These are phyloP conservation scores for Chaitophorus viminalis DNA, from an alignment of 2,888 invertebrate species.

Conservation along the genomic window DNA sequence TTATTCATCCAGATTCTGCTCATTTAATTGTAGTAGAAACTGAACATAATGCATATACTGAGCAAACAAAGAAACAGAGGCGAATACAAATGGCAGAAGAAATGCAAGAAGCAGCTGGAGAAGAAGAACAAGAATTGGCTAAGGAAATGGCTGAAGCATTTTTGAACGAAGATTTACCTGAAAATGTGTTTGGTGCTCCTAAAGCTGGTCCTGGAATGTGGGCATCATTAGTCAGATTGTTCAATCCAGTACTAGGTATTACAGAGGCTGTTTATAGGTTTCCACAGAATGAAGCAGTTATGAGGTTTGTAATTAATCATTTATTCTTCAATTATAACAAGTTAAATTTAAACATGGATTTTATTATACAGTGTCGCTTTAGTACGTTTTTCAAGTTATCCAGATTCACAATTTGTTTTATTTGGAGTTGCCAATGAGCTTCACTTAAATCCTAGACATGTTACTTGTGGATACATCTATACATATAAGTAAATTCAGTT, in stretches of 20 bases:
- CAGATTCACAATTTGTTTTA: slow-evolving; percentile 75
- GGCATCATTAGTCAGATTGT: slow-evolving; percentile 89
- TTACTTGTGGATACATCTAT: slow-evolving; percentile 84
- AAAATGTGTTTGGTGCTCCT: slow-evolving; percentile 93
- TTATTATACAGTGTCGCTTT: slow-evolving; percentile 74
- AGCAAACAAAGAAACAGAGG: slow-evolving; percentile 92
- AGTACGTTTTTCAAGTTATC: slow-evolving; percentile 79
- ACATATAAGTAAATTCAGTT: slow-evolving; percentile 76
- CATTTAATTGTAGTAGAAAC: slow-evolving; percentile 93
- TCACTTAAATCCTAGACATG: slow-evolving; percentile 86
- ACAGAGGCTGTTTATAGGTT: slow-evolving; percentile 83
- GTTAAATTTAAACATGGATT: not conserved
- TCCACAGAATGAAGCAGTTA: slow-evolving; percentile 96
- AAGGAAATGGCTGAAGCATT: slow-evolving; percentile 98
- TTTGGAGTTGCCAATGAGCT: slow-evolving; percentile 93
- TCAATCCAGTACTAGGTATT: slow-evolving; percentile 84
- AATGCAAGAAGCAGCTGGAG: slow-evolving; percentile 96
- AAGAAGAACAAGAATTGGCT: slow-evolving; percentile 94
- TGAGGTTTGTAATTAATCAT: slow-evolving; percentile 72
- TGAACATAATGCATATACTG: slow-evolving; percentile 98
- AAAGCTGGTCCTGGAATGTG: slow-evolving; percentile 97
- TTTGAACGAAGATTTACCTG: slow-evolving; percentile 92
- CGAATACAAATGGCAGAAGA: slow-evolving; percentile 98
- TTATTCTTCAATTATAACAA: not conserved
- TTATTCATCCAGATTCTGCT: slow-evolving; percentile 89